Percentiles rank a stretch among this genome's conserved stretches.
phyloP scores from a whole-genome alignment of 2,888 invertebrate species.

The Osmoderma eremita region DNA sequence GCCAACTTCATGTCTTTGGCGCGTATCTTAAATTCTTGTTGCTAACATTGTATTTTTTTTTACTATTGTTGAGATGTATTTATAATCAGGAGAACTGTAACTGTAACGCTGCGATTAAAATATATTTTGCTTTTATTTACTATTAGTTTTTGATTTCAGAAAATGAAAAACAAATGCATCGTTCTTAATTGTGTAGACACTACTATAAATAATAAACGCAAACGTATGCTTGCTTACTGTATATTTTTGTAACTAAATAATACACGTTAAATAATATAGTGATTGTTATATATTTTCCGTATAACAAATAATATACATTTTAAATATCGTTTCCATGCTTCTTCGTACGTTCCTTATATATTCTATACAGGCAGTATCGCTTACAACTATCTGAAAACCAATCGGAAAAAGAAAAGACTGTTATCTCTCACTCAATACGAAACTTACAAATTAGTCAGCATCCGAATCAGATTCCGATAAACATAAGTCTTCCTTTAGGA shows the following conservation, averaged over 20 bases:
- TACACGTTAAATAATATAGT: slow-evolving; percentile 23
- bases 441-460: slow-evolving; percentile 63
- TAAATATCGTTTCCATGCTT: slow-evolving; percentile 14
- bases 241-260: slow-evolving; percentile 27
- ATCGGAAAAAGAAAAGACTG: neutral
- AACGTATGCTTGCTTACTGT: neutral
- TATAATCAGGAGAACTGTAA: too few relatives aligned
- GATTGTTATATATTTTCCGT: neutral
- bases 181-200: neutral
- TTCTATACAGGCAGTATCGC: slow-evolving; percentile 25
- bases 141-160: too few relatives aligned
- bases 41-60: too few relatives aligned
- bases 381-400: slow-evolving; percentile 6
- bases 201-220: slow-evolving; percentile 9
- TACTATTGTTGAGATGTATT: too few relatives aligned
- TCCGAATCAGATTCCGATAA: slow-evolving; percentile 88
- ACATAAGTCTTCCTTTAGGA: slow-evolving; percentile 85
- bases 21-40: too few relatives aligned
- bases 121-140: too few relatives aligned
- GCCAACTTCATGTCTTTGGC: too few relatives aligned
- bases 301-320: slow-evolving; percentile 38
- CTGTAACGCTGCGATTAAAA: too few relatives aligned
- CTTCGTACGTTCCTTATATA: slow-evolving; percentile 9
- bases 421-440: neutral
- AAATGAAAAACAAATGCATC: too few relatives aligned